Conservation (phyloP, 2,113 vertebrate genomes). For the Phylloscopus trochilus region DNA sequence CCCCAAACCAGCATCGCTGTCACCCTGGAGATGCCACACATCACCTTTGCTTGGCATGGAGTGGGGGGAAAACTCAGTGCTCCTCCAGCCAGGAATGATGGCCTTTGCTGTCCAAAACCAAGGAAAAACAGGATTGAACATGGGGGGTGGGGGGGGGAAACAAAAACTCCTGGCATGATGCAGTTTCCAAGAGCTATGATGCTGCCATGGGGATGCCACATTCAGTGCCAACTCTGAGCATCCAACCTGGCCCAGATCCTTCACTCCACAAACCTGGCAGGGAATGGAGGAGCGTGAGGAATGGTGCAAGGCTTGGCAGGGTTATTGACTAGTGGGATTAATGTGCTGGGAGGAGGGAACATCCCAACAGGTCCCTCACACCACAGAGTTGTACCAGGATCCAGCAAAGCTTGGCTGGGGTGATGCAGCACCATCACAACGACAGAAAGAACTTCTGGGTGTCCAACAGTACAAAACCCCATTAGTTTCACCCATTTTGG, state of each 20-base stretch:
- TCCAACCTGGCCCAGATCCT: background rate
- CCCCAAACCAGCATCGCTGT: rapidly evolving
- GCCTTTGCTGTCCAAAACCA: background rate
- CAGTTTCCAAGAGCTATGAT: rapidly evolving
- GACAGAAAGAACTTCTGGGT: background rate
- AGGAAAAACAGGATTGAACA: background rate
- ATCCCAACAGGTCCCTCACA: background rate
- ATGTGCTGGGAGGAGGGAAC: background rate
- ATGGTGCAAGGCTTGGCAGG: rapidly evolving
- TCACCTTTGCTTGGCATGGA: background rate
- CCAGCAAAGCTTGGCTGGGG: background rate
- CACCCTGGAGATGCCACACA: rapidly evolving
- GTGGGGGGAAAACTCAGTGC: rapidly evolving
- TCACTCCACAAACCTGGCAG: background rate
- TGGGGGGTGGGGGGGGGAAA: rapidly evolving
- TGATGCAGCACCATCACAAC: rapidly evolving
- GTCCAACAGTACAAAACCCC: background rate
- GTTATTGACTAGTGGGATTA: background rate
- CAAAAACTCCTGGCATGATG: background rate
- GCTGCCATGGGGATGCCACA: background rate
- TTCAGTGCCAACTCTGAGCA: rapidly evolving
- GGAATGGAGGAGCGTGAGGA: rapidly evolving
- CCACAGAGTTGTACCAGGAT: rapidly evolving
- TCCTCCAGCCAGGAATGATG: rapidly evolving
- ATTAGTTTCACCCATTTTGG: background rate